phyloP scores from a whole-genome alignment of 2,888 invertebrate species.

The Rhaphigaster nebulosa region DNA sequence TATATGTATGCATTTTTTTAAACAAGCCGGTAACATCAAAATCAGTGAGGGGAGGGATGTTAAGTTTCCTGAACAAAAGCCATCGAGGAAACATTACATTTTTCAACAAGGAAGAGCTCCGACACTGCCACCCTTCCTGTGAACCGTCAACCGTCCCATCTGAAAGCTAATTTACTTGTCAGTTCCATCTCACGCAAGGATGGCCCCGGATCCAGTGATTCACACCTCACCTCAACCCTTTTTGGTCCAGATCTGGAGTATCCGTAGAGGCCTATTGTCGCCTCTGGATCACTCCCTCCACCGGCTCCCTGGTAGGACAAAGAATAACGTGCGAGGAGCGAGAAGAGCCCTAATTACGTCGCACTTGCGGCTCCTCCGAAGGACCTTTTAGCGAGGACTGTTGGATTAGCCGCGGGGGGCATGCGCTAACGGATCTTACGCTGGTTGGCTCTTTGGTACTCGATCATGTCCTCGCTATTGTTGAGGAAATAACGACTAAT shows the following conservation, averaged over 20 bases:
- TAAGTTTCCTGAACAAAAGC: not conserved
- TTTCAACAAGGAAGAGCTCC: not conserved
- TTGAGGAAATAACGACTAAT: not conserved
- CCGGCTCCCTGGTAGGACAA: not conserved
- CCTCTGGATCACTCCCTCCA: not conserved
- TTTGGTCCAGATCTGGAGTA: constrained; percentile 19
- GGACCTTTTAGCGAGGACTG: not conserved
- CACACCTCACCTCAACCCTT: constrained; percentile 44
- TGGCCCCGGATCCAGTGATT: not conserved
- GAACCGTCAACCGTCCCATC: constrained; percentile 22
- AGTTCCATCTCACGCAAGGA: constrained; percentile 19
- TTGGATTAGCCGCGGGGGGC: constrained; percentile 38
- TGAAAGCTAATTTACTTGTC: constrained; percentile 33
- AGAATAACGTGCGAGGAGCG: not conserved
- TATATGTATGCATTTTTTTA: not conserved
- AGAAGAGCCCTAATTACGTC: constrained; percentile 9
- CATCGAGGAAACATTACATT: not conserved
- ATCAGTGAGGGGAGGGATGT: not conserved
- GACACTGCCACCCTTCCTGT: not conserved
- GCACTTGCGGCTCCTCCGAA: constrained; percentile 27
- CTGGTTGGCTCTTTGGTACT: not conserved
- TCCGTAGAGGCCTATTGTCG: constrained; percentile 1
- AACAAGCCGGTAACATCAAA: not conserved
- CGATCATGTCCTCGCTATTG: not conserved
- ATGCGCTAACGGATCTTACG: constrained; percentile 31